These are phyloP conservation scores for Saccostrea glomerata DNA, from an alignment of 1,140 invertebrate species.

Conservation along the genomic window DNA sequence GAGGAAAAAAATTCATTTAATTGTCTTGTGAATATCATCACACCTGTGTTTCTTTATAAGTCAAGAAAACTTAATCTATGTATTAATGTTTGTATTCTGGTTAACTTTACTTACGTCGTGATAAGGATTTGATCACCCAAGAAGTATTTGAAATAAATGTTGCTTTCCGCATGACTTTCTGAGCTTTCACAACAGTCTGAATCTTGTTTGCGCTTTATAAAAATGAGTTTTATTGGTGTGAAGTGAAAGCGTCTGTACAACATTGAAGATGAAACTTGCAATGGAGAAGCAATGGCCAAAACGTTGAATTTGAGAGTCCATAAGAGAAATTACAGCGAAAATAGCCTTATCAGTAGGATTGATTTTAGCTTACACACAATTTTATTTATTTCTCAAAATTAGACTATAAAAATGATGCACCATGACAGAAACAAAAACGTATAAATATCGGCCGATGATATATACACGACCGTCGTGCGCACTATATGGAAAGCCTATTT, in stretches of 20 bases:
- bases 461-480: too few relatives aligned
- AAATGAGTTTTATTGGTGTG: too few relatives aligned
- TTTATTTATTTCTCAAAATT: too few relatives aligned
- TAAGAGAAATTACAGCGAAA: slow-evolving; percentile 10
- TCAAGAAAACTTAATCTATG: background rate
- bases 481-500: too few relatives aligned
- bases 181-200: background rate
- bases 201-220: background rate
- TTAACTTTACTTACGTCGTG: background rate
- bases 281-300: background rate
- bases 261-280: background rate
- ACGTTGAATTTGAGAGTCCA: slow-evolving; percentile 23
- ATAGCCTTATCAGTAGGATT: slow-evolving; percentile 1
- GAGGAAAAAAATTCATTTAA: background rate
- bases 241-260: background rate
- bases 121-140: slow-evolving; percentile 9
- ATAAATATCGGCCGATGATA: too few relatives aligned
- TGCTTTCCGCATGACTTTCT: background rate
- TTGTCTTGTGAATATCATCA: background rate
- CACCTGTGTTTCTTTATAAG: background rate
- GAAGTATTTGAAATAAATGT: background rate
- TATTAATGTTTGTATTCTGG: background rate
- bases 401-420: too few relatives aligned
- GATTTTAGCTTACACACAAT: too few relatives aligned
- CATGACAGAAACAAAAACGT: too few relatives aligned